Conservation (phyloP, 2,797 vertebrate species). For the Danio kyathit region DNA sequence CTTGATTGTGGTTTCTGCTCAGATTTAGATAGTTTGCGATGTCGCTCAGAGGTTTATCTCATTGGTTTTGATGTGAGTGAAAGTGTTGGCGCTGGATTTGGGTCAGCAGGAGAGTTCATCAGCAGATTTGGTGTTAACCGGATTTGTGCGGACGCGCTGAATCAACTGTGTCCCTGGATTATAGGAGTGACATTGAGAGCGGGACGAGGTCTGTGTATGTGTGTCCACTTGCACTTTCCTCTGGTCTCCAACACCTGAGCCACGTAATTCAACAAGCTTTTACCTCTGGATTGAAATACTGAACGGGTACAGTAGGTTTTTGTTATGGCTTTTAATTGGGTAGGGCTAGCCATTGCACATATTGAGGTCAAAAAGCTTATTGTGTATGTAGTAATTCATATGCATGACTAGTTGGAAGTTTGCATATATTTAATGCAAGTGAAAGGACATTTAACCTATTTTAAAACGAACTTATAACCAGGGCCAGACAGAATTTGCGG, state of each 20-base stretch:
- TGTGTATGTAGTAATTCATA: too few species aligned
- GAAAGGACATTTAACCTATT: too few species aligned
- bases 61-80: slow-evolving; percentile 57
- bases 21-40: not conserved
- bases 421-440: too few species aligned
- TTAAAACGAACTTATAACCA: too few species aligned
- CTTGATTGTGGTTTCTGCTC: not conserved
- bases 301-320: not conserved
- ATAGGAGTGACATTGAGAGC: slow-evolving; percentile 83
- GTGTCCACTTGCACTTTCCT: slow-evolving; percentile 23
- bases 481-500: too few species aligned
- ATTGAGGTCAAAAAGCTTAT: too few species aligned
- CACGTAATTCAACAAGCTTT: not conserved
- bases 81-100: slow-evolving; percentile 77
- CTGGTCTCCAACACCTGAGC: not conserved
- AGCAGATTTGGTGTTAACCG: slow-evolving; percentile 91
- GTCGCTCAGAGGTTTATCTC: not conserved
- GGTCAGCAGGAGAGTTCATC: slow-evolving; percentile 85
- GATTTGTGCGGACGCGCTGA: slow-evolving; percentile 88
- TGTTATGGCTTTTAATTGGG: not conserved
- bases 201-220: slow-evolving; percentile 49
- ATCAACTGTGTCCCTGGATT: slow-evolving; percentile 88
- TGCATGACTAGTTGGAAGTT: too few species aligned
- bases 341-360: too few species aligned
- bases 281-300: not conserved